A percentile compares a stretch with the other conserved stretches of the same genome.
Evolutionary conservation across 2,797 vertebrate genomes (phyloP).

Genomic region (Periophthalmus magnuspinnatus): DNA sequence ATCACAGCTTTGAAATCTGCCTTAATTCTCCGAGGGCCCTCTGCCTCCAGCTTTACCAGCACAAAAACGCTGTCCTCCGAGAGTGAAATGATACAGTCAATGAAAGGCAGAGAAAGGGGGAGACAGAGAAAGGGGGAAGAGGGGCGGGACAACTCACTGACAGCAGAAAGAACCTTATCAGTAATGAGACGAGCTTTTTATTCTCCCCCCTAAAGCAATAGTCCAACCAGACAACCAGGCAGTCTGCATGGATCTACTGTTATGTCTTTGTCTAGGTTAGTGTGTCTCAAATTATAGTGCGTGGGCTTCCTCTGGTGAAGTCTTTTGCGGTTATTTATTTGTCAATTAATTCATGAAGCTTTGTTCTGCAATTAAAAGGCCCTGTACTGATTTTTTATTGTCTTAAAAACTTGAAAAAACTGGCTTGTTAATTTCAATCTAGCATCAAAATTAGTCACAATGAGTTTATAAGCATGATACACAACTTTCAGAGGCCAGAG

Average conservation of each 20-base stretch:
- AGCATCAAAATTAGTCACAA: too few relatives aligned
- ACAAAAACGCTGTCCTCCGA: conserved; percentile 53
- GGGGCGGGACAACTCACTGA: conserved; percentile 47
- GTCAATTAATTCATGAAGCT: not conserved
- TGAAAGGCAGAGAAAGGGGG: conserved; percentile 37
- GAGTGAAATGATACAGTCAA: conserved; percentile 59
- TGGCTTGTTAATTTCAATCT: not conserved
- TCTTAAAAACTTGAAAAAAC: too few relatives aligned
- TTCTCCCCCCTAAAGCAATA: conserved; percentile 37
- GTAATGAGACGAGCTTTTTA: conserved; percentile 51
- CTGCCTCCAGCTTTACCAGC: conserved; percentile 16
- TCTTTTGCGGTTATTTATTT: not conserved
- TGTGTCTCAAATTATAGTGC: not conserved
- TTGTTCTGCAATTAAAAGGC: too few relatives aligned
- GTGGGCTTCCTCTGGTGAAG: not conserved
- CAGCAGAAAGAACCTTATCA: conserved; percentile 67
- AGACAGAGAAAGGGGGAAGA: conserved; percentile 26
- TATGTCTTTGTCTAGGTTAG: conserved; percentile 25
- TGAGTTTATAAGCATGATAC: too few relatives aligned
- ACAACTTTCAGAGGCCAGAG: too few relatives aligned
- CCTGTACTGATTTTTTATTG: too few relatives aligned
- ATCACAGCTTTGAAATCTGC: conserved; percentile 63
- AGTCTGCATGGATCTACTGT: conserved; percentile 15
- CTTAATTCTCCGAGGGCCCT: conserved; percentile 48
- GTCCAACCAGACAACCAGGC: conserved; percentile 46